These are phyloP conservation scores for Pseudomyrmex gracilis DNA, from an alignment of 1,140 invertebrate species.

Conservation along the genomic window DNA sequence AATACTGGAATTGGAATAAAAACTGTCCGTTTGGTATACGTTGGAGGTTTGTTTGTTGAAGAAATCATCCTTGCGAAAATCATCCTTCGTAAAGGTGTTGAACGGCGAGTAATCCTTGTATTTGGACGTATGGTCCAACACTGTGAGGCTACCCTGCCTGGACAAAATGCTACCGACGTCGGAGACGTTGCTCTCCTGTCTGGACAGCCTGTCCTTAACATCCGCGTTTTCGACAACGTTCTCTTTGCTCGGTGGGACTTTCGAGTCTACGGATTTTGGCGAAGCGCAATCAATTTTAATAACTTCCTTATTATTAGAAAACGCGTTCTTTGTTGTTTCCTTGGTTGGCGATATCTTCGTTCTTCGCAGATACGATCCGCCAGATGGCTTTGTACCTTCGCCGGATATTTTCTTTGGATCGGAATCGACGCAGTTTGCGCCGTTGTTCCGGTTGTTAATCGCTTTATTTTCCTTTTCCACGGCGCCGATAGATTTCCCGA, in stretches of 20 bases:
- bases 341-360: slow-evolving; percentile 84
- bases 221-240: slow-evolving; percentile 22
- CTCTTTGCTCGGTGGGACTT: slow-evolving; percentile 36
- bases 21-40: slow-evolving; percentile 57
- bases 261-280: slow-evolving; percentile 31
- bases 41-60: slow-evolving; percentile 45
- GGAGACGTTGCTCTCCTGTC: slow-evolving; percentile 69
- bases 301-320: slow-evolving; percentile 63
- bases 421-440: slow-evolving; percentile 51
- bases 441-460: slow-evolving; percentile 64
- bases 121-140: slow-evolving; percentile 65
- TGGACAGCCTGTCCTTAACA: slow-evolving; percentile 52
- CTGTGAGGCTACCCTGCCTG: slow-evolving; percentile 71
- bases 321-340: slow-evolving; percentile 79
- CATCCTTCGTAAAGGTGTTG: slow-evolving; percentile 48
- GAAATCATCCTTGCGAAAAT: slow-evolving; percentile 58
- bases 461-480: slow-evolving; percentile 79
- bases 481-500: slow-evolving; percentile 78
- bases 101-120: slow-evolving; percentile 59
- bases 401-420: slow-evolving; percentile 61
- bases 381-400: slow-evolving; percentile 69
- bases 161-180: slow-evolving; percentile 74
- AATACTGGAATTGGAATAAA: slow-evolving; percentile 69
- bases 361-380: slow-evolving; percentile 79
- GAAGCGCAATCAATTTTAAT: slow-evolving; percentile 40